These are phyloP conservation scores for Drosophila rubida DNA, from an alignment of 2,888 invertebrate genomes.

Conservation along the genomic window DNA sequence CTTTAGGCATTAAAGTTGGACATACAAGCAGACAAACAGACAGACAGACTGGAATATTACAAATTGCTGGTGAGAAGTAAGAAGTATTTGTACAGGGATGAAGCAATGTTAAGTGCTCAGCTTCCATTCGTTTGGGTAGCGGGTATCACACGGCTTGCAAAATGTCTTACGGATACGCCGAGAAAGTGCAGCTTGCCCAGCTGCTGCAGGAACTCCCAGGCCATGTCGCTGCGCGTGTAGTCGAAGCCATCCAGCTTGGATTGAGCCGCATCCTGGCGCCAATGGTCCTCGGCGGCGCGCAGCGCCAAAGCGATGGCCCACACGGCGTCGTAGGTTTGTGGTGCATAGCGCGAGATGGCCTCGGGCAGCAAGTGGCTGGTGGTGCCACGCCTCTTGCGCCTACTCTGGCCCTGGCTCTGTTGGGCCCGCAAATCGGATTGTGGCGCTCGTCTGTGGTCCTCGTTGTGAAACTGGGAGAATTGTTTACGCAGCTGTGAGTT, in stretches of 20 bases:
- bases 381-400: conserved; percentile 49
- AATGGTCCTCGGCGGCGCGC: conserved; percentile 87
- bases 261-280: conserved; percentile 84
- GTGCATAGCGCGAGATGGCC: conserved; percentile 88
- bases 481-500: conserved; percentile 82
- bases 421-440: conserved; percentile 51
- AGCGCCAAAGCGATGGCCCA: conserved; percentile 95
- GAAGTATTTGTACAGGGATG: too few relatives aligned
- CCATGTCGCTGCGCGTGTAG: conserved; percentile 90
- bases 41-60: too few relatives aligned
- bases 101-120: too few relatives aligned
- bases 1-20: not conserved
- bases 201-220: conserved; percentile 89
- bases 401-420: not conserved
- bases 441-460: conserved; percentile 41
- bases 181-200: conserved; percentile 91
- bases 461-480: conserved; percentile 73
- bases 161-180: conserved; percentile 91
- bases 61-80: too few relatives aligned
- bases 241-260: conserved; percentile 88
- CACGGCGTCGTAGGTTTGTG: conserved; percentile 95
- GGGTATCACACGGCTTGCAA: not conserved
- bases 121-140: not conserved
- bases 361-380: conserved; percentile 54
- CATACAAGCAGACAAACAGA: too few relatives aligned